Conservation (phyloP, 2,888 invertebrate genomes). For the Archips xylosteana region DNA sequence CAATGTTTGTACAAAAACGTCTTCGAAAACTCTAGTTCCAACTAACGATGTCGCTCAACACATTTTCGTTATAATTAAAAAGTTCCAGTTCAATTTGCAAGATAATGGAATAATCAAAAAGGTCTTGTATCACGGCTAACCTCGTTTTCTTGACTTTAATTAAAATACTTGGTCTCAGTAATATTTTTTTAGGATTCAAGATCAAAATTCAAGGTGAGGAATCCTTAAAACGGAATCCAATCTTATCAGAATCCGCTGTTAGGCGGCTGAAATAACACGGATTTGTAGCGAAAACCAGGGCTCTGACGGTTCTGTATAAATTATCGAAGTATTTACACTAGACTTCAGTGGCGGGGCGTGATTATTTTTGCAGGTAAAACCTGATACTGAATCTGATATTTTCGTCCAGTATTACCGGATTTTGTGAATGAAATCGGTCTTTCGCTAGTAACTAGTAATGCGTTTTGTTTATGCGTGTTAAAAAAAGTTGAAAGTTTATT, state of each 20-base stretch:
- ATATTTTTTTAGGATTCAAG: constrained; percentile 5
- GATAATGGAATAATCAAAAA: neutral
- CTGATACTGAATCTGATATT: too few species aligned
- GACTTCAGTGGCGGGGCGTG: too few species aligned
- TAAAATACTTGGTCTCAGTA: neutral
- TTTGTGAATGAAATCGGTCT: too few species aligned
- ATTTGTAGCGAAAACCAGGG: neutral
- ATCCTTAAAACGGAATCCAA: constrained; percentile 7
- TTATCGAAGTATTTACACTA: neutral
- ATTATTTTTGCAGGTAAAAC: too few species aligned
- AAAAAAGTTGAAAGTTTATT: too few species aligned
- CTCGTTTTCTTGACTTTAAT: neutral
- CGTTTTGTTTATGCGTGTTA: too few species aligned
- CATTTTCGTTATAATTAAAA: too few species aligned
- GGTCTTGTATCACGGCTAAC: neutral
- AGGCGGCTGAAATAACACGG: constrained; percentile 28
- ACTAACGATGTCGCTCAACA: too few species aligned
- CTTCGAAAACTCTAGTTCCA: too few species aligned
- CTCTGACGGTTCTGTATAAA: neutral
- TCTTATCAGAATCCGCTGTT: constrained; percentile 9
- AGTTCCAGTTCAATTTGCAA: neutral
- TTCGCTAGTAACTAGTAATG: too few species aligned
- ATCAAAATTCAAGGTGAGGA: neutral
- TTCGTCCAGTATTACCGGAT: too few species aligned
- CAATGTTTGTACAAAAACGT: too few species aligned